Conservation (phyloP, 1,140 invertebrate species). For the Globodera ellingtonae region DNA sequence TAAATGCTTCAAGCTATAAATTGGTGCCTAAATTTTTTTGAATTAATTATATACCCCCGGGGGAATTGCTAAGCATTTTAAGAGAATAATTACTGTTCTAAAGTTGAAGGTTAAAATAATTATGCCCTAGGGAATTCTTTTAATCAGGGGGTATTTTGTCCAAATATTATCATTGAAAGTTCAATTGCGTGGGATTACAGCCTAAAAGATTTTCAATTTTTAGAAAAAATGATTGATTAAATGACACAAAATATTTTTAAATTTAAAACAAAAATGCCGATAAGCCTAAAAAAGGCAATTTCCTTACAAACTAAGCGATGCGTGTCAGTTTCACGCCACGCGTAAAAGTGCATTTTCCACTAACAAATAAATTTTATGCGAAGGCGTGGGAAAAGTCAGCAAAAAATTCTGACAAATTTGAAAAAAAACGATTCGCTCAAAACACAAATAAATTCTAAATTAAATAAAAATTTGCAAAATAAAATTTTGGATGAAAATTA, state of each 20-base stretch:
- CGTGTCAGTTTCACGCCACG: not conserved
- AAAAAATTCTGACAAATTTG: slow-evolving; percentile 1
- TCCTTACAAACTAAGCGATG: not conserved
- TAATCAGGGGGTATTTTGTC: too few species aligned
- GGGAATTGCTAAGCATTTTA: too few species aligned
- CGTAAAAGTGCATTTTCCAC: too few species aligned
- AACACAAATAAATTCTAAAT: not conserved
- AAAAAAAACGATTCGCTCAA: not conserved
- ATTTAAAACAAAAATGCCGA: not conserved
- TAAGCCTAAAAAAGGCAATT: not conserved
- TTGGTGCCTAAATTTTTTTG: too few species aligned
- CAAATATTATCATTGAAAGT: too few species aligned
- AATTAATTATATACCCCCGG: too few species aligned
- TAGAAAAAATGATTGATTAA: too few species aligned
- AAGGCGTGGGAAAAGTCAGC: not conserved
- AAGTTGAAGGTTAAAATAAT: not conserved
- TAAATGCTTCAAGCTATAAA: not conserved
- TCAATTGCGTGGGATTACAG: not conserved
- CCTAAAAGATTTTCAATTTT: too few species aligned
- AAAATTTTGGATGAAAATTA: not conserved
- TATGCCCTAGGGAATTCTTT: not conserved
- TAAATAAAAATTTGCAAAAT: not conserved
- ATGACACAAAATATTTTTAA: not conserved
- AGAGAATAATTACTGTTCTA: not conserved
- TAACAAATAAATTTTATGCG: not conserved